Conservation (phyloP, 2,797 vertebrate species). For the Cygnus olor region DNA sequence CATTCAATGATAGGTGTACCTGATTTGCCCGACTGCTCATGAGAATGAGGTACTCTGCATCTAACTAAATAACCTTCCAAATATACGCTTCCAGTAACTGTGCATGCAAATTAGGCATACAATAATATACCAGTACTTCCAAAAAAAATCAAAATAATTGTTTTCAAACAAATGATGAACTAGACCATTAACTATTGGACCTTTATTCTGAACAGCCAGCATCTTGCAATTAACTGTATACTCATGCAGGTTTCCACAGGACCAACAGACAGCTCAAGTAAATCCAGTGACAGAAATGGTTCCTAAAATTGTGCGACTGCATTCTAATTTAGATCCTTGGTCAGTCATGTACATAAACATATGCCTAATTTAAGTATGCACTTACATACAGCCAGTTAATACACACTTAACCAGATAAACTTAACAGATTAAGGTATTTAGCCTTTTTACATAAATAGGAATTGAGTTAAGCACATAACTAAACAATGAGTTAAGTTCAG, state of each 20-base stretch:
- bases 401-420: neutral
- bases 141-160: neutral
- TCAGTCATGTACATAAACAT: neutral
- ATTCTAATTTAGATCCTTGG: neutral
- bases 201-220: neutral
- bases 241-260: neutral
- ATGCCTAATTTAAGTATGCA: constrained; percentile 36
- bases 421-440: neutral
- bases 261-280: neutral
- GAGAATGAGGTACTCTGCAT: neutral
- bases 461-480: neutral
- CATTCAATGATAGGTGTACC: neutral
- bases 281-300: neutral
- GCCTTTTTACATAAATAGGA: neutral
- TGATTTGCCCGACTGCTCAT: neutral
- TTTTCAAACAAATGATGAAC: neutral
- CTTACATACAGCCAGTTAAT: constrained; percentile 5
- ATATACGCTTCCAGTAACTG: neutral
- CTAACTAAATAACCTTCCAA: neutral
- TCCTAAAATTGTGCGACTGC: neutral
- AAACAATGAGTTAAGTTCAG: neutral
- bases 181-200: neutral
- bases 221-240: neutral
- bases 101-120: constrained; percentile 50
- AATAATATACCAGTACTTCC: constrained; percentile 11